Base-by-base conservation (phyloP, 1,140 invertebrate genomes). In the Drosophila punjabiensis region DNA sequence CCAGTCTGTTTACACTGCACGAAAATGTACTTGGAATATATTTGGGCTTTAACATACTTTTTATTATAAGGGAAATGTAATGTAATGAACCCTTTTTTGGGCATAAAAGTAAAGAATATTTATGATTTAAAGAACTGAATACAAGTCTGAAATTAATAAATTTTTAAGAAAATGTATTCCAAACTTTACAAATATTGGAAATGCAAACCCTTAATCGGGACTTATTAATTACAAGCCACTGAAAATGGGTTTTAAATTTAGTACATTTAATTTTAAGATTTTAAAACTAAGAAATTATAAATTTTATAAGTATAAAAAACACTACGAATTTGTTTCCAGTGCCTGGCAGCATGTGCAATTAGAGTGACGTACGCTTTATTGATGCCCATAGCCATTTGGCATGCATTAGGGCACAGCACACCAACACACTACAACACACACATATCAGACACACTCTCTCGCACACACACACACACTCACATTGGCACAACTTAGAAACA, bases 281-380 rank as follows among this genome's bases (percentile, higher is more conserved):
- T 20, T 39, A 18, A 20, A 30, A 10, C 7, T 28, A 1, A 28
- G 0, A 39, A 9, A 28, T n/a, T n/a, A 32, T 8, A 5, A 41
- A 55, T 20, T 61, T 61, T 16, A 32, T 5, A 20, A 4, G 2
- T 1, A 14, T 30, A n/a, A 32, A n/a, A 32, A 11, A 2, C 3
- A 7, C n/a, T 45, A 3, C 7, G 3, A 9, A 43, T 13, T 43
- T 58, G 61, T 39, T 24, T 39, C 28, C 56, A 48, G 63, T 60
- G 61, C 45, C 13, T 76, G 16, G 37, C 41, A 18, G 35, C 68
- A 70, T 73, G 85, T 73, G 86, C 85, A 88, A 89, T 88, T 89
- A 89, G 74, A 88, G 85, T 88, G 85, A 88, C 85, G 85, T 79
- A 88, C 85, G 81, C 81, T 88, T 88, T 88, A 88, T 88, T 88